Conservation (phyloP, 2,797 vertebrate genomes). For the Microctenopoma stevenorrisi region DNA sequence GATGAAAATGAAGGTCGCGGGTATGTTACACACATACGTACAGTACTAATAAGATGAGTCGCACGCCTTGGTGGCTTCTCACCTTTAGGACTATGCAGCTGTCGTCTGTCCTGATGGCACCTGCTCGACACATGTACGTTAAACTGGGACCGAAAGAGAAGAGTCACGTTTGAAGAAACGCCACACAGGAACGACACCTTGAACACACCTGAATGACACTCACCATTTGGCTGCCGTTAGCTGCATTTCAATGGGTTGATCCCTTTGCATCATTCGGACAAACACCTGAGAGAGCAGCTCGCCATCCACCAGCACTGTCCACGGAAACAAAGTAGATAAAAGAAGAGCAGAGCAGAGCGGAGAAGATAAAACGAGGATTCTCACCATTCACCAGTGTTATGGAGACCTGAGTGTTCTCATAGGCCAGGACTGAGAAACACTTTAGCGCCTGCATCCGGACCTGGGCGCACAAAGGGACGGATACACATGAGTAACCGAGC, state of each 20-base stretch:
- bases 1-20: background rate
- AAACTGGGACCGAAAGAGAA: slow-evolving; percentile 85
- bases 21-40: background rate
- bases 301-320: slow-evolving; percentile 92
- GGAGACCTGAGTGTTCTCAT: slow-evolving; percentile 98
- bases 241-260: slow-evolving; percentile 99
- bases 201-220: slow-evolving; percentile 38
- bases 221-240: slow-evolving; percentile 99
- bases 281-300: slow-evolving; percentile 97
- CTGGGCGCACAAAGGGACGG: slow-evolving; percentile 71
- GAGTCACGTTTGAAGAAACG: background rate
- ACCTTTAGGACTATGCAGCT: slow-evolving; percentile 94
- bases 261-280: slow-evolving; percentile 98
- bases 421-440: slow-evolving; percentile 97
- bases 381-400: slow-evolving; percentile 97
- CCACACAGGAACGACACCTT: background rate
- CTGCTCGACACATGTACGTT: slow-evolving; percentile 99
- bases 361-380: slow-evolving; percentile 32
- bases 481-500: background rate
- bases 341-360: background rate
- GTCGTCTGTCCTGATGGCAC: slow-evolving; percentile 94
- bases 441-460: slow-evolving; percentile 98
- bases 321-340: slow-evolving; percentile 9
- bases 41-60: no score
- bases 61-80: background rate